Base-by-base conservation (phyloP, 2,888 invertebrate genomes). In the Merodon equestris region DNA sequence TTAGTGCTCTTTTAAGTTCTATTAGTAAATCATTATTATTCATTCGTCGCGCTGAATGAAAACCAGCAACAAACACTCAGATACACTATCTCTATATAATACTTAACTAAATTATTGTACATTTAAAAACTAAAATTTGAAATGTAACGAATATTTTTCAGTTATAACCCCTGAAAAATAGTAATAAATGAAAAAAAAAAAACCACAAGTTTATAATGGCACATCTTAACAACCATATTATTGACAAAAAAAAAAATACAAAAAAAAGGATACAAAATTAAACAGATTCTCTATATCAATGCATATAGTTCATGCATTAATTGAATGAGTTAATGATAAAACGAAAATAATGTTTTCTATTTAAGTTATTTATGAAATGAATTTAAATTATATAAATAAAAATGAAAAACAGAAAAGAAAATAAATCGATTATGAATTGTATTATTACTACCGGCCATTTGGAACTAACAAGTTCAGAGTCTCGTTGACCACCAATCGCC, bases 361-460 rank as follows among this genome's bases (percentile, higher is more conserved):
- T 56, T 72, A 76, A 76, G 60, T 51, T 76, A 72, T 76, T 76
- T 76, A 72, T 56, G 60, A 76, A 58, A 48, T 42, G 53, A 76
- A 60, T 57, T 61, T 70, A 53, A 64, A 70, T 68, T 53, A 63
- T 63, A 54, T 70, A 53, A 56, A 57, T 13, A 63, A 15, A 68
- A 58, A 36, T 40, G 45, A 64, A 54, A 58, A 36, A 51, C 42
- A 60, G 27, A 50, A 12, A 40, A 50, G 44, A 57, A 44, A 9
- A 48, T 51, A 58, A 68, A 63, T 57, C 50, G 70, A 75, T 63
- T 70, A 70, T 50, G 54, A 64, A 64, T 64, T n/a, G n/a, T n/a
- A n/a, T n/a, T n/a, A n/a, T n/a, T n/a, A n/a, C n/a, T n/a, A n/a
- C n/a, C n/a, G n/a, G n/a, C n/a, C n/a, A n/a, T n/a, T n/a, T n/a